Evolutionary conservation across 1,140 invertebrate species (phyloP).

Genomic region (Drusus annulatus): DNA sequence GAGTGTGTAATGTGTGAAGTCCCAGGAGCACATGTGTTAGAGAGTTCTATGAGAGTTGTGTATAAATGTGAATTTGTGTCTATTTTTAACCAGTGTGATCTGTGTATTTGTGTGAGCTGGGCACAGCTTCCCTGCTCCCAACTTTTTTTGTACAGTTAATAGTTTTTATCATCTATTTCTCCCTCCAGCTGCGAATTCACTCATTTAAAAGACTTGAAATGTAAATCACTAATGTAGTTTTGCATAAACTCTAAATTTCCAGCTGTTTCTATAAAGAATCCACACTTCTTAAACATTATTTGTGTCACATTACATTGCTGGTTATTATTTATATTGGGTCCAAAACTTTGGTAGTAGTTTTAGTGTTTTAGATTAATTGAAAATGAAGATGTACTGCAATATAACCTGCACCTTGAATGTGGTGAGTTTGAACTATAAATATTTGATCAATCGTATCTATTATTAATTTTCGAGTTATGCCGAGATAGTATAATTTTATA

Average conservation of each 20-base stretch:
- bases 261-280: constrained; percentile 2
- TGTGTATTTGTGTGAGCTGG: constrained; percentile 33
- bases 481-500: constrained; percentile 33
- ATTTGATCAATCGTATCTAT: constrained; percentile 13
- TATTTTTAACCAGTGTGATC: constrained; percentile 45
- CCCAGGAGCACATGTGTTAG: constrained; percentile 45
- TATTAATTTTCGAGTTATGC: constrained; percentile 20
- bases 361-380: constrained; percentile 33
- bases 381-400: constrained; percentile 53
- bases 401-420: constrained; percentile 44
- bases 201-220: not conserved
- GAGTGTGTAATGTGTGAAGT: too few species aligned
- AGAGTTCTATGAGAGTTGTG: constrained; percentile 24
- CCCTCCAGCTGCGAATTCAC: constrained; percentile 26
- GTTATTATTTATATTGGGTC: not conserved
- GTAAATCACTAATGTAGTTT: constrained; percentile 19
- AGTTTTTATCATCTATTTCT: constrained; percentile 9
- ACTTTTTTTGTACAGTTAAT: constrained; percentile 14
- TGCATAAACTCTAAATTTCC: not conserved
- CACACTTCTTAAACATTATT: not conserved
- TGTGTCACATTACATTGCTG: constrained; percentile 19
- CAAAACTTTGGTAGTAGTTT: constrained; percentile 15
- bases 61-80: constrained; percentile 40
- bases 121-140: constrained; percentile 12
- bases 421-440: constrained; percentile 26